Conservation (phyloP, 1,140 invertebrate genomes). For the Habropoda laboriosa region DNA sequence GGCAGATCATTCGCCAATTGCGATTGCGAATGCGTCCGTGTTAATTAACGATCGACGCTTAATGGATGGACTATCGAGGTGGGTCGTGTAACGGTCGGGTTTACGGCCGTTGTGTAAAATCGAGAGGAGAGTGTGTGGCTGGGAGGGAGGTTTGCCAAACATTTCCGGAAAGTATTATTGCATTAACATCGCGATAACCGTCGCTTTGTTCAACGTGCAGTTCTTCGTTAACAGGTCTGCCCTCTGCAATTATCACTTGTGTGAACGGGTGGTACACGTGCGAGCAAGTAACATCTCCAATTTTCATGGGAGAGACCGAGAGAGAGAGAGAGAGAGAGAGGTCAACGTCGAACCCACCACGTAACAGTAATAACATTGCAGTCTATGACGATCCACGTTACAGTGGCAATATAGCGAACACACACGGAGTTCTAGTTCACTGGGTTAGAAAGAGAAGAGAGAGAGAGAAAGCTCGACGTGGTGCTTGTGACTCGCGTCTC, state of each 20-base stretch:
- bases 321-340: too few species aligned
- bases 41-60: conserved; percentile 55
- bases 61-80: conserved; percentile 17
- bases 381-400: conserved; percentile 25
- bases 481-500: neutral
- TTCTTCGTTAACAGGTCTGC: conserved; percentile 26
- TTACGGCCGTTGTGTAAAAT: neutral
- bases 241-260: conserved; percentile 22
- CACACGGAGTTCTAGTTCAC: neutral
- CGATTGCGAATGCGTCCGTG: conserved; percentile 28
- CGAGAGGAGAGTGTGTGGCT: too few species aligned
- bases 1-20: conserved; percentile 38
- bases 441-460: too few species aligned
- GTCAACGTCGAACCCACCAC: conserved; percentile 34
- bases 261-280: neutral
- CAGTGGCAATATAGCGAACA: neutral
- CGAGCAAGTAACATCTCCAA: neutral
- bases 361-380: conserved; percentile 35
- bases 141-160: neutral
- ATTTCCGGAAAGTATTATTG: conserved; percentile 18
- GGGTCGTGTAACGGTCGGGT: neutral
- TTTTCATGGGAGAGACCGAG: too few species aligned
- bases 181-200: neutral
- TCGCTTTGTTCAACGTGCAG: conserved; percentile 12
- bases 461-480: neutral